Base-by-base conservation (phyloP, 2,113 vertebrate species). In the Xiphophorus maculatus region DNA sequence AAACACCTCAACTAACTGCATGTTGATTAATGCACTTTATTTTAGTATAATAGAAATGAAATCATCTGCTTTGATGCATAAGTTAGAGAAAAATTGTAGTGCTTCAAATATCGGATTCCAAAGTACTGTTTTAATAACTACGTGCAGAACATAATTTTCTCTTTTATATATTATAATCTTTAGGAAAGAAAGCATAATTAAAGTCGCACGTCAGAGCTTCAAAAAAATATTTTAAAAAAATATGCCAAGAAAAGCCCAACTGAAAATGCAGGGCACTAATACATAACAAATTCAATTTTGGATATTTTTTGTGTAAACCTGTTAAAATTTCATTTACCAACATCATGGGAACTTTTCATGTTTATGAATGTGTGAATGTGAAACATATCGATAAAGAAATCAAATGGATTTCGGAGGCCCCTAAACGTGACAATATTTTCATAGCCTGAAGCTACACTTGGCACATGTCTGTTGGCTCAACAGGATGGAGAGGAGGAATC, bases 381-480 rank as follows among this genome's bases (percentile, higher is more conserved):
- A 63, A 19, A 19, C 15, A 63, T 6, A 63, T 32, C 30, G 15
- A 15, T 32, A 8, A 25, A 54, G 2, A 63, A 32, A 63, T 63
- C 27, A 32, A 15, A 63, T 8, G 17, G 3, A 63, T 63, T 25
- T 58, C 51, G n/a, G 25, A 25, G 51, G 29, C 15, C 6, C 30
- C 17, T 32, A 32, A 81, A 62, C 14, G 48, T 73, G 66, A 66
- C 15, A 65, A 82, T 76, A 42, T 79, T 87, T 81, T 66, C 76
- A 68, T 79, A 83, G 70, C 73, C 73, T 74, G 19, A 35, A 44
- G 81, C 76, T 71, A 87, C 78, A 62, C 82, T 83, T 61, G n/a
- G 73, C 84, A 70, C 62, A 9, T 15, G 35, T 51, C 28, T 74
- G 72, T 19, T 80, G 63, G 78, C 66, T 40, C 17, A 60, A 66